Base-by-base conservation (phyloP, 2,113 vertebrate genomes). In the Rhinopomastus cyanomelas region DNA sequence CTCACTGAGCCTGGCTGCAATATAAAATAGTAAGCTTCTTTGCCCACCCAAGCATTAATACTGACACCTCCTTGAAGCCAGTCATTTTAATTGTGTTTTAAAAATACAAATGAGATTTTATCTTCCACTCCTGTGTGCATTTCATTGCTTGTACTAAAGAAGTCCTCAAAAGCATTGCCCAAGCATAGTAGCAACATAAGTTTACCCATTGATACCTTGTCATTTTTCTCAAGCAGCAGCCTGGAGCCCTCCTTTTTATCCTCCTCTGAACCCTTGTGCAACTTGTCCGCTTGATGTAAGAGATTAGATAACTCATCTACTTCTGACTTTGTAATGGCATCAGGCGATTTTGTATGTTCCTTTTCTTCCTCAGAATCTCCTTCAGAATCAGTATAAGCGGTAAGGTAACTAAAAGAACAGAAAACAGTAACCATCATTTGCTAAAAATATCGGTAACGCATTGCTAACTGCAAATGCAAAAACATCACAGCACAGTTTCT, bases 371-470 rank as follows among this genome's bases (percentile, higher is more conserved):
- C 98, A 0, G 92, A 95, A 44, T 97, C 97, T 84, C 97, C 98
- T 92, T 99, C 99, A n/a, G 98, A 98, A 93, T 99, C 99, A 6
- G 98, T 99, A 90, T 99, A 96, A 80, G 99, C 99, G 5, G 99
- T 99, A 64, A 99, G 98, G 80, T 99, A 99, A 94, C 99, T 99
- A 96, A 85, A 98, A 96, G 60, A 62, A 88, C 76, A 96, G 71
- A 95, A 88, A 88, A 95, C 29, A 89, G 81, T 60, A 32, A 87
- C 42, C 3, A 74, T 17, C 26, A 11, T 93, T 74, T 77, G 64
- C 57, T 53, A 68, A 85, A 88, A 87, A 80, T 61, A 67, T 3
- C 3, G 20, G 37, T 18, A 90, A 81, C 66, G 3, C 56, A 49
- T 12, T 53, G 23, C 61, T 66, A 61, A 69, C 78, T 72, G 75